These are phyloP conservation scores for Xiphophorus maculatus DNA, from an alignment of 2,113 vertebrate species.

Conservation along the genomic window DNA sequence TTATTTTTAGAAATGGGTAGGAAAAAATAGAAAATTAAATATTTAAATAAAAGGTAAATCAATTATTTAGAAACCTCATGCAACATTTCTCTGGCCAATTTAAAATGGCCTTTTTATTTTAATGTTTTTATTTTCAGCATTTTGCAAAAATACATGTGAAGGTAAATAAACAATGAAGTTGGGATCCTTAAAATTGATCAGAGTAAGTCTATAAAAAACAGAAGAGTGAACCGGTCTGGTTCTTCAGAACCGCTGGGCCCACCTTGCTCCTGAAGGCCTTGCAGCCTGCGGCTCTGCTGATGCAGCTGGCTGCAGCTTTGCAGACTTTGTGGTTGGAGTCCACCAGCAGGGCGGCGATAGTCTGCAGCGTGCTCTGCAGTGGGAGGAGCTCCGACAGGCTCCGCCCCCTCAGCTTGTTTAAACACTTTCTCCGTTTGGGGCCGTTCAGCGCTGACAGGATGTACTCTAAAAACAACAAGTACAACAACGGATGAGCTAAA, in stretches of 20 bases:
- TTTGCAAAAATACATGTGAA: no score
- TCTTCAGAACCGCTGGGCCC: background rate
- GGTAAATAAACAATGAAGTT: no score
- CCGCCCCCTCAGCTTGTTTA: conserved; percentile 85
- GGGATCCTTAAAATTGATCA: no score
- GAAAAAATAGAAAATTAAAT: no score
- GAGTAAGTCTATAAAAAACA: no score
- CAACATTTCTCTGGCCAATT: no score
- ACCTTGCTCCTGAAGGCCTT: conserved; percentile 87
- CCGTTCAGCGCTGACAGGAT: conserved; percentile 82
- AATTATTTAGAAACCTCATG: no score
- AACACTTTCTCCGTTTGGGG: conserved; percentile 77
- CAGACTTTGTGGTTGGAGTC: conserved; percentile 85
- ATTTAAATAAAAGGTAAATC: no score
- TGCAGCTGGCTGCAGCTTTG: conserved; percentile 79
- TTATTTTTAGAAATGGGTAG: no score
- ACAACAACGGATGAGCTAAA: background rate
- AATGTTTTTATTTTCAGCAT: no score
- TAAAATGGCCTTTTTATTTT: no score
- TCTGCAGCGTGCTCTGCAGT: conserved; percentile 80
- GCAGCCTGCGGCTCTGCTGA: conserved; percentile 74
- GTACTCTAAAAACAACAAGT: conserved; percentile 76
- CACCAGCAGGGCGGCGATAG: conserved; percentile 85
- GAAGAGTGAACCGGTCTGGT: no score
- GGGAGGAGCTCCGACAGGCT: conserved; percentile 85